Evolutionary conservation across 2,888 invertebrate species (phyloP).

Genomic region (Siphlonurus alternatus): DNA sequence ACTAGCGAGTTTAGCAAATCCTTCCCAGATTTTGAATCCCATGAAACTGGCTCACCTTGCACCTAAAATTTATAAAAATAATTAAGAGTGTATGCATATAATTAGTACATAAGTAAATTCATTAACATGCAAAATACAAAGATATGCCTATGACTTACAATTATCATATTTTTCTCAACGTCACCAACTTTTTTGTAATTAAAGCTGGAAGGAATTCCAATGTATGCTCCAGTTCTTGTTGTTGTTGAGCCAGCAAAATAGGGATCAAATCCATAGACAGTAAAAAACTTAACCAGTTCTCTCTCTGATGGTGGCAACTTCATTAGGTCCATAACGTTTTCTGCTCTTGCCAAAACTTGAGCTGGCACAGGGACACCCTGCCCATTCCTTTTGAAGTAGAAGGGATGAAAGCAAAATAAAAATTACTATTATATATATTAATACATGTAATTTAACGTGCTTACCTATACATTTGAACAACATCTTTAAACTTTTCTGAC

Average conservation of each 20-base stretch:
- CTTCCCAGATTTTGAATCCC: conserved; percentile 43
- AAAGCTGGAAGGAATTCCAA: conserved; percentile 63
- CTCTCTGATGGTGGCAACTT: conserved; percentile 33
- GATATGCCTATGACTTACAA: conserved; percentile 23
- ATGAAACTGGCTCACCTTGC: conserved; percentile 42
- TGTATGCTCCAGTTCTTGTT: conserved; percentile 38
- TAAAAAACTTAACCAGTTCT: conserved; percentile 43
- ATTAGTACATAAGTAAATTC: neutral
- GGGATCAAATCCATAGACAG: conserved; percentile 53
- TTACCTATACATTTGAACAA: conserved; percentile 48
- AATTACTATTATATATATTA: too few species aligned
- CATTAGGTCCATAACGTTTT: conserved; percentile 41
- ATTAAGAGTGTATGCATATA: neutral
- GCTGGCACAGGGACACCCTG: conserved; percentile 35
- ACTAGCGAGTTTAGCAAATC: conserved; percentile 46
- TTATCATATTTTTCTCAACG: conserved; percentile 39
- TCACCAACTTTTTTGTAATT: conserved; percentile 35
- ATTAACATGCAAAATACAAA: conserved; percentile 1
- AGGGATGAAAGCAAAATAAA: too few species aligned
- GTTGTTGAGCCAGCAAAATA: conserved; percentile 43
- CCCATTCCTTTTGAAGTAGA: conserved; percentile 44
- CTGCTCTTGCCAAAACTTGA: conserved; percentile 31
- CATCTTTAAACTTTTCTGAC: conserved; percentile 39
- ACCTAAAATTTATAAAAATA: conserved; percentile 29
- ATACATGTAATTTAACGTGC: too few species aligned